A percentile compares a stretch with the other conserved stretches of the same genome.
These are phyloP conservation scores for Lacerta viridis DNA, from an alignment of 2,797 vertebrate genomes.

Conservation along the genomic window DNA sequence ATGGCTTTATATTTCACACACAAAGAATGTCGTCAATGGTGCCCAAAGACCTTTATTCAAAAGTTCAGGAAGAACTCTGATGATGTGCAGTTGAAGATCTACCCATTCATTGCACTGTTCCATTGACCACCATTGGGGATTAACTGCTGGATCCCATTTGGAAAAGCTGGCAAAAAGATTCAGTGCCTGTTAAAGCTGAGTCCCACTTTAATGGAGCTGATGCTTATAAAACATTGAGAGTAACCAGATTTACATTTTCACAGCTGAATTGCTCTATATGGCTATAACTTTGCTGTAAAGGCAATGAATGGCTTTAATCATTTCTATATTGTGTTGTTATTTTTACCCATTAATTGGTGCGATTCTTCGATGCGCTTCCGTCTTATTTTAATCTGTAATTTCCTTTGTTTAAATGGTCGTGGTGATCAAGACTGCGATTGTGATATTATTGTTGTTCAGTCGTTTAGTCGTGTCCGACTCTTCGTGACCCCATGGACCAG, in stretches of 20 bases:
- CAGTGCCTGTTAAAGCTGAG: not conserved
- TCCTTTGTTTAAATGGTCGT: not conserved
- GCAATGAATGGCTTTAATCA: slow-evolving; percentile 8
- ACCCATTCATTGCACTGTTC: not conserved
- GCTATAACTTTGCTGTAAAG: not conserved
- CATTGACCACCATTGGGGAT: not conserved
- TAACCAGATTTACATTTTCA: not conserved
- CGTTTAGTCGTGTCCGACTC: too few species aligned
- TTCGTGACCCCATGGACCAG: too few species aligned
- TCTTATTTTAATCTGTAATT: slow-evolving; percentile 22
- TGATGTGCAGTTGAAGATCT: not conserved
- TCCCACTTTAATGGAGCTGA: not conserved
- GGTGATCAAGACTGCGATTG: not conserved
- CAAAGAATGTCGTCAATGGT: not conserved
- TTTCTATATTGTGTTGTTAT: not conserved
- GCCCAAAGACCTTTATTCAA: not conserved
- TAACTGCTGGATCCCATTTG: not conserved
- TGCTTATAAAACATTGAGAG: not conserved
- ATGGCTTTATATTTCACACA: not conserved
- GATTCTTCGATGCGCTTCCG: not conserved
- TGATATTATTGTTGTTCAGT: not conserved
- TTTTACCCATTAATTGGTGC: not conserved
- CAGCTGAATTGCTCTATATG: not conserved
- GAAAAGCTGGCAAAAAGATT: not conserved
- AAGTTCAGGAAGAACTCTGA: not conserved